A percentile compares a stretch with the other conserved stretches of the same genome.
Conservation (phyloP, 2,888 invertebrate species). For the Eupithecia insigniata region DNA sequence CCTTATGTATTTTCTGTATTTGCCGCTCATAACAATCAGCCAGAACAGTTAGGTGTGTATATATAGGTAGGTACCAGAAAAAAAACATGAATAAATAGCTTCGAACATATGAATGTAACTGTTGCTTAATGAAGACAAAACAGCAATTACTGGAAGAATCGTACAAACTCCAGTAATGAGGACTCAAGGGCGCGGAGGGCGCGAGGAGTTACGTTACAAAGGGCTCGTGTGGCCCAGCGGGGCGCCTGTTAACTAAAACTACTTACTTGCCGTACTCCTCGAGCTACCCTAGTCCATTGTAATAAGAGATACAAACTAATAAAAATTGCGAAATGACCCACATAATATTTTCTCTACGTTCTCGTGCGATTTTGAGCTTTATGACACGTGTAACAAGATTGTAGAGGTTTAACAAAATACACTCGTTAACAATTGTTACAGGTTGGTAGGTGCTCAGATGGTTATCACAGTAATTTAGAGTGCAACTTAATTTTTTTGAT, state of each 20-base stretch:
- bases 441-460: slow-evolving; percentile 22
- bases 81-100: not conserved
- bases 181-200: slow-evolving; percentile 26
- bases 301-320: slow-evolving; percentile 13
- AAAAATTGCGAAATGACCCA: slow-evolving; percentile 16
- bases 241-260: slow-evolving; percentile 33
- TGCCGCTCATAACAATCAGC: not conserved
- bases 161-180: slow-evolving; percentile 35
- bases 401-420: slow-evolving; percentile 15
- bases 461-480: slow-evolving; percentile 26
- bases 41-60: not conserved
- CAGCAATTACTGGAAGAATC: slow-evolving; percentile 30
- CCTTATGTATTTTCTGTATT: no score
- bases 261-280: not conserved
- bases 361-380: slow-evolving; percentile 9
- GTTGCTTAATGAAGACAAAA: slow-evolving; percentile 16
- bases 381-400: slow-evolving; percentile 6
- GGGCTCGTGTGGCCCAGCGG: slow-evolving; percentile 35
- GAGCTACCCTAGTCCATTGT: slow-evolving; percentile 16
- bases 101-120: not conserved
- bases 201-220: slow-evolving; percentile 38
- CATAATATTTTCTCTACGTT: not conserved
- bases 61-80: not conserved
- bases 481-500: slow-evolving; percentile 18
- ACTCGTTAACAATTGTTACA: slow-evolving; percentile 27